Conservation (phyloP, 1,140 invertebrate species). For the Microplitis demolitor region DNA sequence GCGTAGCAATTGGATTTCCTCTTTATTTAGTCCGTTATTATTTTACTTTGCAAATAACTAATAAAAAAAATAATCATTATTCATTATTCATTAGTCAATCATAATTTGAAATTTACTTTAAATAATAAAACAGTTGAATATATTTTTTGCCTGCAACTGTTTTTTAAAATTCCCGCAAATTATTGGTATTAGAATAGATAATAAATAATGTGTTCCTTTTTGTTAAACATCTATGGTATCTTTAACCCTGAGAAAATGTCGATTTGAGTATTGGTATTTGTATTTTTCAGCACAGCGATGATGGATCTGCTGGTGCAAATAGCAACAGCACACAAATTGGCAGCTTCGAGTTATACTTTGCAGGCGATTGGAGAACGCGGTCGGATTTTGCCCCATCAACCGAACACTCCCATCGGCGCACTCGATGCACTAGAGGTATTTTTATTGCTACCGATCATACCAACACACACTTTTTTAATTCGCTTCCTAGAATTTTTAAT, state of each 20-base stretch:
- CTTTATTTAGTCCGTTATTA: slow-evolving; percentile 2
- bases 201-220: too few species aligned
- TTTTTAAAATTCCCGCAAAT: too few species aligned
- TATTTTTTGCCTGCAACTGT: too few species aligned
- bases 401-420: slow-evolving; percentile 79
- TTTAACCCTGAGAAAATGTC: background rate
- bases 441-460: slow-evolving; percentile 16
- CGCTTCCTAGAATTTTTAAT: background rate
- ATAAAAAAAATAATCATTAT: too few species aligned
- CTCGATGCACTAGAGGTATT: slow-evolving; percentile 64
- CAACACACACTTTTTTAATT: background rate
- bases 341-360: slow-evolving; percentile 74
- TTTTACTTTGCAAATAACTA: background rate
- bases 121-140: too few species aligned
- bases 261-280: background rate
- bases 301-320: slow-evolving; percentile 82
- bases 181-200: too few species aligned
- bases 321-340: slow-evolving; percentile 74
- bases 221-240: background rate
- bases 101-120: too few species aligned
- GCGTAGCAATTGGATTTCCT: slow-evolving; percentile 16
- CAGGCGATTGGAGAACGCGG: slow-evolving; percentile 69
- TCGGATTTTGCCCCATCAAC: slow-evolving; percentile 73
- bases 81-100: too few species aligned
- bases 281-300: slow-evolving; percentile 73